A percentile compares a stretch with the other conserved stretches of the same genome.
Evolutionary conservation across 2,888 invertebrate species (phyloP).

Genomic region (Phortica okadai): DNA sequence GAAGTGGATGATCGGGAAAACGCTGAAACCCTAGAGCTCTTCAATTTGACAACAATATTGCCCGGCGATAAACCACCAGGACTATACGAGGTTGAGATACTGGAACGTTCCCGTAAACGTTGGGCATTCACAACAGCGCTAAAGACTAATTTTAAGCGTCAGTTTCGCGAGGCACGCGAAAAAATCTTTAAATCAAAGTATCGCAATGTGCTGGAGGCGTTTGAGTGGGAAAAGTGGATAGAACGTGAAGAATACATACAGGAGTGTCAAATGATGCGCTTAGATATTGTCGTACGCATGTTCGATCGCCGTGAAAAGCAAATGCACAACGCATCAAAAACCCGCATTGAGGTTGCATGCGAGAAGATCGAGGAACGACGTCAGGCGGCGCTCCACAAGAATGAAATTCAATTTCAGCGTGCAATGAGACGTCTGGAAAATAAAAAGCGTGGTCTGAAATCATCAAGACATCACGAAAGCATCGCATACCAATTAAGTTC

Average conservation of each 20-base stretch:
- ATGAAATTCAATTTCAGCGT: constrained; percentile 76
- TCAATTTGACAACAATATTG: constrained; percentile 66
- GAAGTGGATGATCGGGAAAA: constrained; percentile 56
- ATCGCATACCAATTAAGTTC: constrained; percentile 78
- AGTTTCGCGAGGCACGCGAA: constrained; percentile 78
- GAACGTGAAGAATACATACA: constrained; percentile 88
- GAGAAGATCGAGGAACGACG: constrained; percentile 78
- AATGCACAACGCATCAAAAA: constrained; percentile 63
- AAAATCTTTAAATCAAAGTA: constrained; percentile 72
- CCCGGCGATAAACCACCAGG: constrained; percentile 69
- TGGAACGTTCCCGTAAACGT: constrained; percentile 83
- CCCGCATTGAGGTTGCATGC: constrained; percentile 78
- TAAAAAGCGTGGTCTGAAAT: constrained; percentile 71
- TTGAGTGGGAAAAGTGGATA: constrained; percentile 90
- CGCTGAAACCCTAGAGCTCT: constrained; percentile 66
- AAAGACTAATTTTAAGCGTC: constrained; percentile 77
- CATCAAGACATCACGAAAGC: constrained; percentile 68
- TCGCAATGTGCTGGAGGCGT: constrained; percentile 83
- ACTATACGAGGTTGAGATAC: constrained; percentile 77
- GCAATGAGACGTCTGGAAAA: constrained; percentile 78
- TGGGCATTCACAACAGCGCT: constrained; percentile 81
- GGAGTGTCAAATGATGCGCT: constrained; percentile 82
- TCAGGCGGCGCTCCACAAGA: constrained; percentile 78
- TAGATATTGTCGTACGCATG: constrained; percentile 78
- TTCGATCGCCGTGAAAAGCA: constrained; percentile 79